A percentile compares a stretch with the other conserved stretches of the same genome.
Conservation (phyloP, 2,888 invertebrate genomes). For the Aspidiotus destructor region DNA sequence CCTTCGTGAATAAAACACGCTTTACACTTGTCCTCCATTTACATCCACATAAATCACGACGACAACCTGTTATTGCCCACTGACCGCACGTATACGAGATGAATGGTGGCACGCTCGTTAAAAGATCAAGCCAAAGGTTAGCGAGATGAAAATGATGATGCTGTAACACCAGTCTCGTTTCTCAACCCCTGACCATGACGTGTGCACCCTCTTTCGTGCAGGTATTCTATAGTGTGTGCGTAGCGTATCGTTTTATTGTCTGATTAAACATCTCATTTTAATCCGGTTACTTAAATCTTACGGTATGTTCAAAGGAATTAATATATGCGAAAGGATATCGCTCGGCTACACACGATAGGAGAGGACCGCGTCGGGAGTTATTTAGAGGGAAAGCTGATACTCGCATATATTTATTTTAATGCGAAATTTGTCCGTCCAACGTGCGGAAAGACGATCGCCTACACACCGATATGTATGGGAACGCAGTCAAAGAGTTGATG, state of each 20-base stretch:
- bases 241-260: background rate
- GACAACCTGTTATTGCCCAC: no score
- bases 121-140: background rate
- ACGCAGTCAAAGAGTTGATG: slow-evolving; percentile 26
- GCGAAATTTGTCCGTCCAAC: slow-evolving; percentile 28
- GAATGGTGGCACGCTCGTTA: background rate
- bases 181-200: background rate
- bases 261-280: slow-evolving; percentile 17
- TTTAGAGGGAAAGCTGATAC: slow-evolving; percentile 20
- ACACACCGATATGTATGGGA: slow-evolving; percentile 5
- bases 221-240: background rate
- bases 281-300: slow-evolving; percentile 26
- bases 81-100: no score
- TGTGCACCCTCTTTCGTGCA: background rate
- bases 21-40: no score
- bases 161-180: background rate
- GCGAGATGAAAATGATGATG: background rate
- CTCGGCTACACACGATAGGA: slow-evolving; percentile 10
- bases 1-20: no score
- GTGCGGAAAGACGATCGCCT: slow-evolving; percentile 21
- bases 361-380: slow-evolving; percentile 9
- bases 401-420: slow-evolving; percentile 8
- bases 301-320: slow-evolving; percentile 28
- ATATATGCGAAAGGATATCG: slow-evolving; percentile 14
- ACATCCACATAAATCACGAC: no score